These are phyloP conservation scores for Cenopis cana DNA, from an alignment of 2,888 invertebrate genomes.

Conservation along the genomic window DNA sequence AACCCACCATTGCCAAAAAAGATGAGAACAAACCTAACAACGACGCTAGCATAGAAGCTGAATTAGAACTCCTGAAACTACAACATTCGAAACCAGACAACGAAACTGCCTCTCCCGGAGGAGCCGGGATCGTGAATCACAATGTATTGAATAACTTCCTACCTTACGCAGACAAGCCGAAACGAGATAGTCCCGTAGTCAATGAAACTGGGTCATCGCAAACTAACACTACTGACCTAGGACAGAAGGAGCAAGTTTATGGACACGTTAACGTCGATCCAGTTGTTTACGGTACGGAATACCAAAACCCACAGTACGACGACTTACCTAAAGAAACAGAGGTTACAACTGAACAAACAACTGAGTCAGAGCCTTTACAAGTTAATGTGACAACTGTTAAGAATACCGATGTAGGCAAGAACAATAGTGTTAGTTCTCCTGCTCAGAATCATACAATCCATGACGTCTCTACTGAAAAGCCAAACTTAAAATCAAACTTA, in stretches of 20 bases:
- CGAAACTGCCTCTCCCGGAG: slow-evolving; percentile 57
- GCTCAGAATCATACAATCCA: slow-evolving; percentile 44
- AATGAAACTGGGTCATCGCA: slow-evolving; percentile 62
- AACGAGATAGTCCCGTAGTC: slow-evolving; percentile 72
- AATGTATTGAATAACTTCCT: slow-evolving; percentile 67
- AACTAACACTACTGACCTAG: slow-evolving; percentile 63
- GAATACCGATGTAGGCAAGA: slow-evolving; percentile 47
- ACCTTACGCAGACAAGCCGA: slow-evolving; percentile 73
- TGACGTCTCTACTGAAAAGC: slow-evolving; percentile 27
- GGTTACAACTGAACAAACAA: slow-evolving; percentile 45
- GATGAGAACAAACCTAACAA: slow-evolving; percentile 62
- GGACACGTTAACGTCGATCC: slow-evolving; percentile 80
- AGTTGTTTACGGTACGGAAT: slow-evolving; percentile 63
- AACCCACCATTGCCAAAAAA: slow-evolving; percentile 66
- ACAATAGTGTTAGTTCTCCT: slow-evolving; percentile 42
- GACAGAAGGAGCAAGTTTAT: slow-evolving; percentile 78
- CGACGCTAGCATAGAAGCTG: slow-evolving; percentile 74
- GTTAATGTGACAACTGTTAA: slow-evolving; percentile 50
- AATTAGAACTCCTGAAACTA: slow-evolving; percentile 75
- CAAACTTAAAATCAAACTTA: slow-evolving; percentile 48
- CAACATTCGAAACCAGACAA: slow-evolving; percentile 63
- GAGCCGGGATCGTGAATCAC: slow-evolving; percentile 61
- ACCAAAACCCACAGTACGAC: slow-evolving; percentile 53
- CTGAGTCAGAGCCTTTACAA: slow-evolving; percentile 48
- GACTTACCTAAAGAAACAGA: slow-evolving; percentile 35